Conservation (phyloP, 2,888 invertebrate genomes). For the Agonopterix heracliana region DNA sequence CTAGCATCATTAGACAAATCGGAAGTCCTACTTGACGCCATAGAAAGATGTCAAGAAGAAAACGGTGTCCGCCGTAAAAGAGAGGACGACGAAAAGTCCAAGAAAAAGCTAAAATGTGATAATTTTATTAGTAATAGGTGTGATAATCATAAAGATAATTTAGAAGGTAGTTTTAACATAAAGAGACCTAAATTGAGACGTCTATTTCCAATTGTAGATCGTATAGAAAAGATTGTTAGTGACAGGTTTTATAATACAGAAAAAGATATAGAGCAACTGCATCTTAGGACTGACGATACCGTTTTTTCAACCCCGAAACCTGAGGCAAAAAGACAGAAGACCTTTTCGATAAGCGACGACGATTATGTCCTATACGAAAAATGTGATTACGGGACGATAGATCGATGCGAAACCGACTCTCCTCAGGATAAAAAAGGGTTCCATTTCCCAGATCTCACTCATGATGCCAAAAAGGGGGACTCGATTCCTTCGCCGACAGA, state of each 20-base stretch:
- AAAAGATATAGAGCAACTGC: slow-evolving; percentile 53
- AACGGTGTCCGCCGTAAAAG: slow-evolving; percentile 43
- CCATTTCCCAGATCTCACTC: neutral
- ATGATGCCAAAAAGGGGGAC: slow-evolving; percentile 16
- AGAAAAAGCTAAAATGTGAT: slow-evolving; percentile 71
- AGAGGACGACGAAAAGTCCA: slow-evolving; percentile 44
- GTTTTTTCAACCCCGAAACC: slow-evolving; percentile 42
- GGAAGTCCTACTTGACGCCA: slow-evolving; percentile 73
- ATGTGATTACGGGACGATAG: slow-evolving; percentile 63
- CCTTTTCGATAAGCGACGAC: slow-evolving; percentile 52
- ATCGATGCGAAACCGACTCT: slow-evolving; percentile 42
- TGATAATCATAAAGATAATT: slow-evolving; percentile 28
- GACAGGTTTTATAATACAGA: slow-evolving; percentile 41
- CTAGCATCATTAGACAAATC: slow-evolving; percentile 46
- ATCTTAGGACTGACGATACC: slow-evolving; percentile 54
- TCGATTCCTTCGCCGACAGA: slow-evolving; percentile 81
- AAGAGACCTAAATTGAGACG: slow-evolving; percentile 62
- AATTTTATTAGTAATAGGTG: slow-evolving; percentile 41
- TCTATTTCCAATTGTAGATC: slow-evolving; percentile 50
- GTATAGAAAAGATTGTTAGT: slow-evolving; percentile 50
- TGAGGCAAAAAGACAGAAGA: slow-evolving; percentile 55
- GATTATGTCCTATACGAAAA: slow-evolving; percentile 61
- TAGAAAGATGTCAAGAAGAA: slow-evolving; percentile 54
- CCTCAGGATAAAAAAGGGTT: slow-evolving; percentile 27
- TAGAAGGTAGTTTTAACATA: slow-evolving; percentile 33